phyloP scores from a whole-genome alignment of 2,113 vertebrate species.

The Danio rerio region GRCz12tu NC_133176.1:49151501-49152000 shows the following conservation, averaged over 20 bases:
- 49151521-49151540: too few species aligned
- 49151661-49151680: too few species aligned
- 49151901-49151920: not conserved
- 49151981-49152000: not conserved
- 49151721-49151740: not conserved
- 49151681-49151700: too few species aligned
- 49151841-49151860: not conserved
- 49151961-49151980: not conserved
- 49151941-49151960: not conserved
- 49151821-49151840: not conserved
- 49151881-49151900: constrained; percentile 23
- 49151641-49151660: too few species aligned
- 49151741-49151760: not conserved
- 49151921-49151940: not conserved
- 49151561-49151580: not conserved
- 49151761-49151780: not conserved
- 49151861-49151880: not conserved
- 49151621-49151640: not conserved
- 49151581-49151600: too few species aligned
- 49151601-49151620: not conserved
- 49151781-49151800: not conserved
- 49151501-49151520: not conserved
- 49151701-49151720: too few species aligned
- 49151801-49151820: not conserved
- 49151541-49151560: not conserved